Conservation (phyloP, 2,888 invertebrate species). For the Drosophila mayaguana region DNA sequence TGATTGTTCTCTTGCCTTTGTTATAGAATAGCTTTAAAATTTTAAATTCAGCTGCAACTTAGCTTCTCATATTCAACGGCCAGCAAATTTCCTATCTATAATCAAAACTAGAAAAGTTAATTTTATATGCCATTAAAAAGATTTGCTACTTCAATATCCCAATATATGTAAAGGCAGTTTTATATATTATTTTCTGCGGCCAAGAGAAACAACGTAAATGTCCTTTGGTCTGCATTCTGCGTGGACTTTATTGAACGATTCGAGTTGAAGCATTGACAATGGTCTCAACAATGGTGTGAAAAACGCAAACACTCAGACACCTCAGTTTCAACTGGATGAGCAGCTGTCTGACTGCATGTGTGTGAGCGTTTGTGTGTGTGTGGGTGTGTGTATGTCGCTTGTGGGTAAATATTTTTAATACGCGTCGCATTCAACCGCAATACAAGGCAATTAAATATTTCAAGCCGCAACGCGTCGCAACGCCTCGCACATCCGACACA, state of each 20-base stretch:
- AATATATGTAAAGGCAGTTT: neutral
- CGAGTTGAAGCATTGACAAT: constrained; percentile 31
- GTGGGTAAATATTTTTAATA: constrained; percentile 80
- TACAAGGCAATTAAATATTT: constrained; percentile 84
- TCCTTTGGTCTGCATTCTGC: constrained; percentile 6
- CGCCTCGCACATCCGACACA: constrained; percentile 43
- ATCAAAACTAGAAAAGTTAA: neutral
- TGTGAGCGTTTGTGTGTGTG: constrained; percentile 6
- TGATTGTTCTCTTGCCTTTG: neutral
- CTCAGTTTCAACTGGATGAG: constrained; percentile 51
- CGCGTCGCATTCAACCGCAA: constrained; percentile 82
- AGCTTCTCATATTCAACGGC: neutral
- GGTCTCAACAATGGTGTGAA: constrained; percentile 47
- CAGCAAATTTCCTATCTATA: neutral
- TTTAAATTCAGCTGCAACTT: neutral
- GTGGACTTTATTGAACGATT: constrained; percentile 6
- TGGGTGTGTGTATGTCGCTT: constrained; percentile 36
- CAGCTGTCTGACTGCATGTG: constrained; percentile 34
- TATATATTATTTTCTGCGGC: neutral
- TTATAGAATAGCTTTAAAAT: too few species aligned
- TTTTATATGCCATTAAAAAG: neutral
- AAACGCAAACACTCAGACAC: constrained; percentile 73
- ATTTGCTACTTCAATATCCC: neutral
- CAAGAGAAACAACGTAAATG: constrained; percentile 25
- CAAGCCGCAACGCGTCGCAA: constrained; percentile 56